Evolutionary conservation across 2,888 invertebrate genomes (phyloP).

Genomic region (Alentia gelatinosa): DNA sequence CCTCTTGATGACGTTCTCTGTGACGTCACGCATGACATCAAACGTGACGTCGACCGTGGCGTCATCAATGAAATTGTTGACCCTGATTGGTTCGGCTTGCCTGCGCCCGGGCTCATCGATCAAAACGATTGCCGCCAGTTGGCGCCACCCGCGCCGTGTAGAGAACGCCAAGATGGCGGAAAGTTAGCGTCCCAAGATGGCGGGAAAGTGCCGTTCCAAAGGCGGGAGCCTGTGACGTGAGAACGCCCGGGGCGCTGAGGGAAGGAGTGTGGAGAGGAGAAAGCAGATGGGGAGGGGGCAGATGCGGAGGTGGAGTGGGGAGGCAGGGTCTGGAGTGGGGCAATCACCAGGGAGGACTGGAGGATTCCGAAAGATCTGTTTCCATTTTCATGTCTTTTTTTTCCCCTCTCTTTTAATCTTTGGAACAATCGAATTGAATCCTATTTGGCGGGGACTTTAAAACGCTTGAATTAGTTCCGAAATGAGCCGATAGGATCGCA

Average conservation of each 20-base stretch:
- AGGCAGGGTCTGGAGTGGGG: background rate
- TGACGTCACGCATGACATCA: background rate
- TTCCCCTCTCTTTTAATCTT: conserved; percentile 5
- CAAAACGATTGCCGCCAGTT: background rate
- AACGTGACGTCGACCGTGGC: background rate
- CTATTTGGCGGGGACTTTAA: conserved; percentile 17
- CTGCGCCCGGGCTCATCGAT: background rate
- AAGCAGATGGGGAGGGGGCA: background rate
- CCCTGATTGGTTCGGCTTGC: background rate
- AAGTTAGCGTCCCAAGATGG: background rate
- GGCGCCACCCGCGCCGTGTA: background rate
- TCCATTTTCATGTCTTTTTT: background rate
- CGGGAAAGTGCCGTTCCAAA: background rate
- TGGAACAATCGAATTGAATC: conserved; percentile 11
- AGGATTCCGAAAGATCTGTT: conserved; percentile 21
- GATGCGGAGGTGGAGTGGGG: background rate
- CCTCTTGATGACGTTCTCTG: background rate
- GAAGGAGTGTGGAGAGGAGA: too few species aligned
- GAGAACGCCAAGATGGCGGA: background rate
- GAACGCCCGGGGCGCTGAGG: background rate
- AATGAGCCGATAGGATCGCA: conserved; percentile 18
- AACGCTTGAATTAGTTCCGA: conserved; percentile 4
- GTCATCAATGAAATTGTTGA: background rate
- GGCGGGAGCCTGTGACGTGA: background rate
- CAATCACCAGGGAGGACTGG: background rate